Evolutionary conservation across 2,797 vertebrate genomes (phyloP), one percentile per base, ranked within the genome.

Genomic region (Rhinophrynus dorsalis): DNA sequence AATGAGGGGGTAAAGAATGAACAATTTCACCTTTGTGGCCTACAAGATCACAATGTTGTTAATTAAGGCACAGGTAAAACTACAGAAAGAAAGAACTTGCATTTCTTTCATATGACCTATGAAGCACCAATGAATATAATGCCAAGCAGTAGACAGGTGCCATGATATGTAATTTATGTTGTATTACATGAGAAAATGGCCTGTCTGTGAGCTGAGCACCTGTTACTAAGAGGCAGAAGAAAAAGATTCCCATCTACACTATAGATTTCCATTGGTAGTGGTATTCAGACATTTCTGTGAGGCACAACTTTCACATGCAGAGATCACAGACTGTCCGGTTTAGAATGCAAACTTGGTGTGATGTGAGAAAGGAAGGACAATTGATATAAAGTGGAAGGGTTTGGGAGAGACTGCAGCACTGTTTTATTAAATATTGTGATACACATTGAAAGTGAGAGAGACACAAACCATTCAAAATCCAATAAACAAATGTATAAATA

Each of bases 1-100:
- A 32, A 47, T 35, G n/a, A 58, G 44, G 29, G 10, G 33, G 61
- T 26, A 44, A 24, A 54, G 54, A 73, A 73, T 59, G 55, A 66
- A 60, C 69, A 73, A 60, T 73, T 73, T 73, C 67, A 72, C 68
- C 60, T 65, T 72, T 57, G 54, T 65, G 44, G 61, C 68, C 54
- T 64, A 62, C 48, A 27, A 56, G 21, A 6, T 23, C n/a, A 58
- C 35, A 59, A 42, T 73, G 55, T 59, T 59, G 42, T 45, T 73
- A 73, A 73, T 66, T 73, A 73, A 52, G 33, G 26, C 47, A 52
- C 61, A 73, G 62, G 61, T 73, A 60, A 48, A 58, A 26, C 54
- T 32, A 59, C 24, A 65, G 17, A 40, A 23, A 3, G n/a, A 9
- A 56, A 27, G n/a, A 27, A 45, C 37, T 55, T 56, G 58, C 42